Evolutionary conservation across 2,113 vertebrate species (phyloP).

Genomic region (Eidolon helvum): DNA sequence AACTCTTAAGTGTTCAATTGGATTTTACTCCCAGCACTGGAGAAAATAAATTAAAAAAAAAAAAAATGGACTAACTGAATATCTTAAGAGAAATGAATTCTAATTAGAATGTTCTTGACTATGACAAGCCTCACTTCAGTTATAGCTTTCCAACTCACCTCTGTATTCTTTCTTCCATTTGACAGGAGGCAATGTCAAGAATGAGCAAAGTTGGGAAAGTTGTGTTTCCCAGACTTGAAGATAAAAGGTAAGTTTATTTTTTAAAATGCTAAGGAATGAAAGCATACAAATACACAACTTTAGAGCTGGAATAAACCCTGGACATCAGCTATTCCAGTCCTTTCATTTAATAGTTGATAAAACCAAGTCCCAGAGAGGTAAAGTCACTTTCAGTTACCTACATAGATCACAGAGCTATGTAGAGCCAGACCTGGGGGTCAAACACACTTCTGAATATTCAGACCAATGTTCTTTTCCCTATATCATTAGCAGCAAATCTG

Average conservation of each 20-base stretch:
- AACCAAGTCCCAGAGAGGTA: background rate
- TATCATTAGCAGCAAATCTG: background rate
- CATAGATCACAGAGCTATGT: background rate
- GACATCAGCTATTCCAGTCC: background rate
- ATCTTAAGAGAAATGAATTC: background rate
- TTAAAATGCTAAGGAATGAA: background rate
- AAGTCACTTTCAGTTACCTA: background rate
- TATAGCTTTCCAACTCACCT: conserved; percentile 77
- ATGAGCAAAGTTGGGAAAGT: conserved; percentile 94
- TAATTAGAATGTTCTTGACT: conserved; percentile 68
- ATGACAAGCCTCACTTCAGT: conserved; percentile 78
- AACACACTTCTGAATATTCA: background rate
- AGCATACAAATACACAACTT: background rate
- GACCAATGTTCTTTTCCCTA: background rate
- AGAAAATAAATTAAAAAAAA: background rate
- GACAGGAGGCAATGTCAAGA: conserved; percentile 94
- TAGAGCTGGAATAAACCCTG: background rate
- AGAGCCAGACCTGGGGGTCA: background rate
- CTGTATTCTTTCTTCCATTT: conserved; percentile 75
- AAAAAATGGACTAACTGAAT: background rate
- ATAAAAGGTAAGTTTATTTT: conserved; percentile 85
- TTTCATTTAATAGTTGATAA: background rate
- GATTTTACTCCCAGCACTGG: conserved; percentile 48
- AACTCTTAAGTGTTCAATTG: conserved; percentile 29
- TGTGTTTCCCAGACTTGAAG: conserved; percentile 85